Evolutionary conservation across 2,113 vertebrate genomes (phyloP).

Genomic region (Bufo bufo): DNA sequence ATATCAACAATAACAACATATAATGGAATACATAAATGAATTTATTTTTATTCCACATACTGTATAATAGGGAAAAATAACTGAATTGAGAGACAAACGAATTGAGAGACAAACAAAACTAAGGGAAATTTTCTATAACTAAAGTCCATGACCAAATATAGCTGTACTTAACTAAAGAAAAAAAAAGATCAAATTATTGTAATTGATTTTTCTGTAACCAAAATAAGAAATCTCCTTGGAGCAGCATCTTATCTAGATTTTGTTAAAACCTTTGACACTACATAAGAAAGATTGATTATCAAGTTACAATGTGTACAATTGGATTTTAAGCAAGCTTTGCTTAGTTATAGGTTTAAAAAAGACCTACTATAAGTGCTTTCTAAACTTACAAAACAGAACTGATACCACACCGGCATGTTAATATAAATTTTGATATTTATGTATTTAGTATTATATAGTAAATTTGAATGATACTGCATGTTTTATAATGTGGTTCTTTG

Average conservation of each 20-base stretch:
- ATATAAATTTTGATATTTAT: too few species aligned
- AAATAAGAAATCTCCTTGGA: slow-evolving; percentile 19
- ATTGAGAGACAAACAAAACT: neutral
- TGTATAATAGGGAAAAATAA: neutral
- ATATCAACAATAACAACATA: neutral
- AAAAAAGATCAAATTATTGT: slow-evolving; percentile 30
- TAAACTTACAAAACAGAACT: neutral
- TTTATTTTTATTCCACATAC: neutral
- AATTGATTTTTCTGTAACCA: slow-evolving; percentile 36
- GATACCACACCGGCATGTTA: too few species aligned
- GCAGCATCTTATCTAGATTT: slow-evolving; percentile 34
- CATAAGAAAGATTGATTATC: slow-evolving; percentile 6
- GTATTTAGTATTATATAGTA: too few species aligned
- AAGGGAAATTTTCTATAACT: slow-evolving; percentile 13
- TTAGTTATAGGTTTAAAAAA: neutral
- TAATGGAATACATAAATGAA: neutral
- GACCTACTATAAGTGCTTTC: neutral
- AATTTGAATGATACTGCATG: too few species aligned
- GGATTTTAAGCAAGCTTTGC: slow-evolving; percentile 5
- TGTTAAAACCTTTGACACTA: neutral
- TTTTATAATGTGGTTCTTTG: too few species aligned
- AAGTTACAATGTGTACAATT: neutral
- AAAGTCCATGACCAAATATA: slow-evolving; percentile 9
- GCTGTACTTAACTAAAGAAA: slow-evolving; percentile 5
- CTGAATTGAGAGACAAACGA: neutral